Percentiles rank a stretch among this genome's conserved stretches.
Conservation (phyloP, 2,888 invertebrate genomes). For the Drosophila recens region DNA sequence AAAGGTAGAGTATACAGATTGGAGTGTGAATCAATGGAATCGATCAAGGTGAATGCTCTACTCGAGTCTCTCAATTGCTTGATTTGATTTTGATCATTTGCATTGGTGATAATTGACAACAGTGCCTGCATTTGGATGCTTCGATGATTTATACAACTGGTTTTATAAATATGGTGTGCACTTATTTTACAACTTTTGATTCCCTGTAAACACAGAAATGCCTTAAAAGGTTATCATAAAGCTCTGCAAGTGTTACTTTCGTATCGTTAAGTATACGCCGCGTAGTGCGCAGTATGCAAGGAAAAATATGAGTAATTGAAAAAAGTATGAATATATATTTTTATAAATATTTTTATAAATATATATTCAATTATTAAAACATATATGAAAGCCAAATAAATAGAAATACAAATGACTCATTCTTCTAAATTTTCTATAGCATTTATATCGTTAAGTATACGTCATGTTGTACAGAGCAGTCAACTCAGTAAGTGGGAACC, state of each 20-base stretch:
- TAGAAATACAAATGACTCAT: background rate
- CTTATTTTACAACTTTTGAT: conserved; percentile 3
- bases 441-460: background rate
- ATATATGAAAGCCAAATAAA: background rate
- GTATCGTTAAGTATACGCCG: background rate
- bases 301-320: background rate
- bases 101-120: conserved; percentile 41
- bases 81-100: conserved; percentile 34
- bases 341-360: too few species aligned
- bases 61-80: conserved; percentile 5
- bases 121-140: conserved; percentile 10
- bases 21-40: background rate
- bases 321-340: background rate
- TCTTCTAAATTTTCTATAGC: background rate
- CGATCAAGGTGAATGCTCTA: conserved; percentile 39
- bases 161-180: conserved; percentile 18
- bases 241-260: background rate
- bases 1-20: conserved; percentile 69
- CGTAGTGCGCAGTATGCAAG: background rate
- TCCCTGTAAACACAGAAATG: background rate
- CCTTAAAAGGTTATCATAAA: background rate
- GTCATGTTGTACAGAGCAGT: background rate
- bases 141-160: conserved; percentile 36
- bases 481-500: too few species aligned
- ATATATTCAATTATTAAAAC: too few species aligned